Base-by-base conservation (phyloP, 2,888 invertebrate genomes). In the Cephus sareptanus region DNA sequence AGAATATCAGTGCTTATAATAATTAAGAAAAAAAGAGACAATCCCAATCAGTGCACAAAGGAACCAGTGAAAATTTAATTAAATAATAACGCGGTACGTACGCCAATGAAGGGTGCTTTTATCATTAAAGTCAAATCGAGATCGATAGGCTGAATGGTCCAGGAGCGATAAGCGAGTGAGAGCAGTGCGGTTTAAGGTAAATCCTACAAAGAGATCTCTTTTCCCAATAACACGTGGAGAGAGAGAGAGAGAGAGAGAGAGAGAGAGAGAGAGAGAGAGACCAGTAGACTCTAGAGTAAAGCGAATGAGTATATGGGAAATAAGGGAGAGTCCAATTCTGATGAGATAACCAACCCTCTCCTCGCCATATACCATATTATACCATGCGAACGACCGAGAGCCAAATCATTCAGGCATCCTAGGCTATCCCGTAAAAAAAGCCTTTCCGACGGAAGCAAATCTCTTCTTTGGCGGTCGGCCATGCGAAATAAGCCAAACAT, bases 401-500 rank as follows among this genome's bases (percentile, higher is more conserved):
- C 81, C 56, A 56, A 56, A 56, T 56, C 56, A 56, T 56, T 56
- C 56, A 56, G 56, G 56, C 56, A 56, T 56, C 56, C 56, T 56
- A 56, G 56, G 83, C 85, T 82, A 83, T 86, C 83, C 85, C 83
- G 56, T 80, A 85, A 86, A 86, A 88, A 87, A 87, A 83, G 83
- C 86, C 87, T 86, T 88, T 84, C 87, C 85, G 85, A 86, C 86
- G 85, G 86, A 90, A 89, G 90, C 89, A 91, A 90, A 91, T 91
- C 90, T 90, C 89, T 89, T 90, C 90, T 91, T 91, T 91, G 86
- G 89, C 81, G 86, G 78, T 84, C 89, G 87, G 81, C 89, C 89
- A 90, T 91, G 90, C 87, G 91, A 91, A 91, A 91, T 91, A 91
- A 91, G 91, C 91, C 90, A 89, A 88, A 87, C 88, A 86, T 88